Evolutionary conservation across 2,113 vertebrate genomes (phyloP).

Genomic region (Poeciliopsis retropinna): DNA sequence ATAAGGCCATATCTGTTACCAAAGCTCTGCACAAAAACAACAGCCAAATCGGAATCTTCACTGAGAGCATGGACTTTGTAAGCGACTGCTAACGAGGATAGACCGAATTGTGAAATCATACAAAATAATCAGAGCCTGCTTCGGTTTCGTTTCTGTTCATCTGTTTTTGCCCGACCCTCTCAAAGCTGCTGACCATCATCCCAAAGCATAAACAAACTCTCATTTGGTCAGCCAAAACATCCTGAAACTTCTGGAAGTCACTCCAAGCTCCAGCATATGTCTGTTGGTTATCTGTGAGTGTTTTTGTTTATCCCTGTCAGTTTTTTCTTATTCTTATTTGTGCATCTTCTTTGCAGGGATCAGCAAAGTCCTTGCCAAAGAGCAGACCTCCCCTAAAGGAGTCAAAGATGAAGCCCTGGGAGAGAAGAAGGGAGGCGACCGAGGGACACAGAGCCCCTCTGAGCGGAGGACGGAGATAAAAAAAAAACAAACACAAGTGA

Average conservation of each 20-base stretch:
- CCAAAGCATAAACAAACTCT: slow-evolving; percentile 46
- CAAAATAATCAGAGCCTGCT: slow-evolving; percentile 6
- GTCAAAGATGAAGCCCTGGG: slow-evolving; percentile 69
- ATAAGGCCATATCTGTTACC: slow-evolving; percentile 25
- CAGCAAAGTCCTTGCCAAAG: slow-evolving; percentile 54
- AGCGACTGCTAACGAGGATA: slow-evolving; percentile 15
- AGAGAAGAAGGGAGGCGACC: slow-evolving; percentile 38
- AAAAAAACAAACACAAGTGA: slow-evolving; percentile 74
- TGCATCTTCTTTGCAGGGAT: slow-evolving; percentile 37
- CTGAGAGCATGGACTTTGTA: not conserved
- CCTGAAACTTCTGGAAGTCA: slow-evolving; percentile 42
- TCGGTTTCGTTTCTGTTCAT: slow-evolving; percentile 38
- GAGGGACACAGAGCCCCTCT: slow-evolving; percentile 28
- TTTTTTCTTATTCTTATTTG: not conserved
- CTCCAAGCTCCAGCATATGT: slow-evolving; percentile 24
- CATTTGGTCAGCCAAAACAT: slow-evolving; percentile 61
- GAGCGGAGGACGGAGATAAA: slow-evolving; percentile 46
- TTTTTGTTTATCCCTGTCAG: slow-evolving; percentile 3
- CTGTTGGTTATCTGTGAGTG: slow-evolving; percentile 41
- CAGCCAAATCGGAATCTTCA: not conserved
- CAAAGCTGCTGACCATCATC: slow-evolving; percentile 21
- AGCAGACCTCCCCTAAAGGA: slow-evolving; percentile 64
- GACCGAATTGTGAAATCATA: not conserved
- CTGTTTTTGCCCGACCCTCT: slow-evolving; percentile 10
- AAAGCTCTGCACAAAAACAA: not conserved